A percentile compares a stretch with the other conserved stretches of the same genome.
phyloP scores from a whole-genome alignment of 2,797 vertebrate genomes.

The Cheracebus regulus region DNA sequence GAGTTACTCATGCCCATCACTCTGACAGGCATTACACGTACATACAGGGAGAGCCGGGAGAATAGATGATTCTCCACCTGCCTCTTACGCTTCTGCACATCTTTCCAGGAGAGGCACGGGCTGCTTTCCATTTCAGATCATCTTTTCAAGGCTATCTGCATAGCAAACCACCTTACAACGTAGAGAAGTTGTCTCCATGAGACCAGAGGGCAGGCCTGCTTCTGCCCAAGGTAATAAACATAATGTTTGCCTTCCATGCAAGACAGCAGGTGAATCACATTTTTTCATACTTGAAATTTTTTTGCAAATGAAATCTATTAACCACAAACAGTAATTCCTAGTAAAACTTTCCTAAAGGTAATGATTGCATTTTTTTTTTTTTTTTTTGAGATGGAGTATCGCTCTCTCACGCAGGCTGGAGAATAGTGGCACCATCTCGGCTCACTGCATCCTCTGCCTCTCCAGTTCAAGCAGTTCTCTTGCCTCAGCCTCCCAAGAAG shows the following conservation, averaged over 20 bases:
- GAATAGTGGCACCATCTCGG: not conserved
- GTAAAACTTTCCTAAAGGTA: not conserved
- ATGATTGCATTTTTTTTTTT: too few species aligned
- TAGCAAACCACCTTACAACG: rapidly evolving
- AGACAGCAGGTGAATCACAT: not conserved
- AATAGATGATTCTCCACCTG: rapidly evolving
- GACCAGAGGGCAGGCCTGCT: not conserved
- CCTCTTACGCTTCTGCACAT: rapidly evolving
- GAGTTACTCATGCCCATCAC: rapidly evolving
- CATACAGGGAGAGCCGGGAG: rapidly evolving
- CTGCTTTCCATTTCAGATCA: not conserved
- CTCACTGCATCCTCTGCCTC: not conserved
- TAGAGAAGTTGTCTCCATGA: rapidly evolving
- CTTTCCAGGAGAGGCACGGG: rapidly evolving
- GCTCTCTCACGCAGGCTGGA: not conserved
- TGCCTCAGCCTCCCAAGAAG: not conserved
- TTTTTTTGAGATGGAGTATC: not conserved
- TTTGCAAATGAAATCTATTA: not conserved
- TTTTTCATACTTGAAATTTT: too few species aligned
- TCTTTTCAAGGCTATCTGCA: not conserved
- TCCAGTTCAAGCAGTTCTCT: not conserved
- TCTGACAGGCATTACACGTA: not conserved
- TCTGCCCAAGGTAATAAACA: rapidly evolving
- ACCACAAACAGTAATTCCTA: not conserved
- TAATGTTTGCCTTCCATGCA: too few species aligned